These are phyloP conservation scores for Gortyna flavago DNA, from an alignment of 2,888 invertebrate genomes.

Conservation along the genomic window DNA sequence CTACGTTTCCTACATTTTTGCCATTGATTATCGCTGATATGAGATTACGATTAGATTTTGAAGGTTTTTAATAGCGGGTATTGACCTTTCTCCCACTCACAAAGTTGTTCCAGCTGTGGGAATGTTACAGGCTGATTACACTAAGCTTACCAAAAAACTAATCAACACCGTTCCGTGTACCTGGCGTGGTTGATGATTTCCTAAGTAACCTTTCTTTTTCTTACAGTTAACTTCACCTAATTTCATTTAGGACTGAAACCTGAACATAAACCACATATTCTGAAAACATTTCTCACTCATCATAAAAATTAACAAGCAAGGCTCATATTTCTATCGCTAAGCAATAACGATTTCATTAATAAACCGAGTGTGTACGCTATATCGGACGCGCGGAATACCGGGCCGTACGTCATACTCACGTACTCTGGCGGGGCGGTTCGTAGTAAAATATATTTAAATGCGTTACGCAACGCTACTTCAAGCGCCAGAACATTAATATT, in stretches of 20 bases:
- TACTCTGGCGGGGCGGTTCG: constrained; percentile 32
- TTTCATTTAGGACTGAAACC: too few relatives aligned
- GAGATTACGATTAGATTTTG: not conserved
- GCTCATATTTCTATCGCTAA: constrained; percentile 11
- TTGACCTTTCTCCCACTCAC: not conserved
- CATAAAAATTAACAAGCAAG: not conserved
- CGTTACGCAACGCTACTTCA: constrained; percentile 45
- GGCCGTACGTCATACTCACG: constrained; percentile 39
- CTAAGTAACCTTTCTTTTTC: not conserved
- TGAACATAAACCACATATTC: not conserved
- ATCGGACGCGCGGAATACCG: constrained; percentile 15
- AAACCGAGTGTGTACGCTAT: constrained; percentile 6
- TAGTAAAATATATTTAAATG: constrained; percentile 59
- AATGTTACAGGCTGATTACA: not conserved
- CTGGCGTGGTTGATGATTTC: too few relatives aligned
- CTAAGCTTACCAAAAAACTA: not conserved
- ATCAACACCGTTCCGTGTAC: not conserved
- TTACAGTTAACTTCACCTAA: not conserved
- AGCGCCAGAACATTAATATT: not conserved
- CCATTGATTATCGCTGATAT: not conserved
- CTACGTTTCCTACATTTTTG: not conserved
- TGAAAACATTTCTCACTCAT: not conserved
- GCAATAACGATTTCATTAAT: constrained; percentile 42
- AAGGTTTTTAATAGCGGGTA: not conserved
- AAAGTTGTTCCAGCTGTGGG: not conserved